These are phyloP conservation scores for Thera britannica DNA, from an alignment of 2,888 invertebrate species.

Conservation along the genomic window DNA sequence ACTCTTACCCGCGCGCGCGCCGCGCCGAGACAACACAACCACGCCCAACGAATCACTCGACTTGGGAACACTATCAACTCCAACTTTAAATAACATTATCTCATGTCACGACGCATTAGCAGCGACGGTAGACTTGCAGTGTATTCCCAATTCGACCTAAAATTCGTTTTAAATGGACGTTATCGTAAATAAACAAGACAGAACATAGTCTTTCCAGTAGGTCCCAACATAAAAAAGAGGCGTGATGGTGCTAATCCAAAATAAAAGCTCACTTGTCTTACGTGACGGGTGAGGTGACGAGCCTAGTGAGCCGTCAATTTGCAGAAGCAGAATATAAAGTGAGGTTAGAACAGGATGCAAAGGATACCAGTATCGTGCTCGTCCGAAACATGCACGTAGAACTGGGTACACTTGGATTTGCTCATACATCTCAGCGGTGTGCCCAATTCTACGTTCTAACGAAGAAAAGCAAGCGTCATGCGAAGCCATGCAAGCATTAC, in stretches of 20 bases:
- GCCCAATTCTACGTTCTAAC: slow-evolving; percentile 22
- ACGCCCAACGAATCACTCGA: slow-evolving; percentile 10
- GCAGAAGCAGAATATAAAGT: slow-evolving; percentile 17
- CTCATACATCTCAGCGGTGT: neutral
- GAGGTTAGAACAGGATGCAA: neutral
- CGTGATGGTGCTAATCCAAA: slow-evolving; percentile 36
- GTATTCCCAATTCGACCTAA: slow-evolving; percentile 17
- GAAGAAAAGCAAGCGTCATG: slow-evolving; percentile 48
- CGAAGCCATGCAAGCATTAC: slow-evolving; percentile 52
- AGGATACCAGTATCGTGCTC: slow-evolving; percentile 5
- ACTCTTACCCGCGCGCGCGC: slow-evolving; percentile 57
- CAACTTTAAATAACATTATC: neutral
- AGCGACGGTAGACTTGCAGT: too few species aligned
- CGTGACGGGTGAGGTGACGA: slow-evolving; percentile 15
- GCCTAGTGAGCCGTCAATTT: slow-evolving; percentile 14
- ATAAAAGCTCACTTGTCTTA: slow-evolving; percentile 22
- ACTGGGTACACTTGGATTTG: slow-evolving; percentile 2
- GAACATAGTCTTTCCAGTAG: slow-evolving; percentile 21
- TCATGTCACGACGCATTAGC: neutral
- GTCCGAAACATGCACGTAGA: slow-evolving; percentile 23
- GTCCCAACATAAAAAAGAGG: slow-evolving; percentile 29
- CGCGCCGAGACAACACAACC: too few species aligned
- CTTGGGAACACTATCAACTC: slow-evolving; percentile 26
- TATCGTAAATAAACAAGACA: slow-evolving; percentile 23
- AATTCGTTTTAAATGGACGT: slow-evolving; percentile 13